Evolutionary conservation across 2,113 vertebrate genomes (phyloP).

Genomic region (Tachysurus vachellii): DNA sequence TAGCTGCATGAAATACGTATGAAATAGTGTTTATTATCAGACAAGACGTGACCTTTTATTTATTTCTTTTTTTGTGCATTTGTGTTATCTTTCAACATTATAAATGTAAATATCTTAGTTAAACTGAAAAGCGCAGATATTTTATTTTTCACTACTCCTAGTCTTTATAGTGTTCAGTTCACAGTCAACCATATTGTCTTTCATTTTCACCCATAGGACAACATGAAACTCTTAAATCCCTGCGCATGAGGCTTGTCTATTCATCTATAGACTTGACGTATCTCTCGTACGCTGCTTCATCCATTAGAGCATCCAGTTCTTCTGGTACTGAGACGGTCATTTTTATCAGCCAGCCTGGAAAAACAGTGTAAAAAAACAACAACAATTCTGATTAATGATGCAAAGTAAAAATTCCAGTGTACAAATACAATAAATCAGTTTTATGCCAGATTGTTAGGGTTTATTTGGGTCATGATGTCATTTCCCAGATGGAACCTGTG

Average conservation of each 20-base stretch:
- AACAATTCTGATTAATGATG: not conserved
- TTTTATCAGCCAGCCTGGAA: slow-evolving; percentile 95
- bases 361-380: not conserved
- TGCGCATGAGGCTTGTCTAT: slow-evolving; percentile 61
- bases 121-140: too few relatives aligned
- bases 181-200: slow-evolving; percentile 13
- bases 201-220: slow-evolving; percentile 1
- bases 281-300: slow-evolving; percentile 89
- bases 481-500: not conserved
- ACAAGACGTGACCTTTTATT: too few relatives aligned
- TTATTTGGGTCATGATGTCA: not conserved
- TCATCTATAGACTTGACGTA: slow-evolving; percentile 93
- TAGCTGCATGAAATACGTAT: not conserved
- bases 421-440: not conserved
- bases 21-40: not conserved
- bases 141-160: not conserved
- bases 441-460: not conserved
- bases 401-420: not conserved
- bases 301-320: slow-evolving; percentile 91
- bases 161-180: not conserved
- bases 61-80: not conserved
- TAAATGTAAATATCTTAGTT: not conserved
- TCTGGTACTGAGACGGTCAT: slow-evolving; percentile 89
- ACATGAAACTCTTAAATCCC: slow-evolving; percentile 1
- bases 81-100: not conserved